Evolutionary conservation across 2,888 invertebrate genomes (phyloP), one percentile per base, ranked within the genome.

Genomic region (Amphipyra tragopoginis): DNA sequence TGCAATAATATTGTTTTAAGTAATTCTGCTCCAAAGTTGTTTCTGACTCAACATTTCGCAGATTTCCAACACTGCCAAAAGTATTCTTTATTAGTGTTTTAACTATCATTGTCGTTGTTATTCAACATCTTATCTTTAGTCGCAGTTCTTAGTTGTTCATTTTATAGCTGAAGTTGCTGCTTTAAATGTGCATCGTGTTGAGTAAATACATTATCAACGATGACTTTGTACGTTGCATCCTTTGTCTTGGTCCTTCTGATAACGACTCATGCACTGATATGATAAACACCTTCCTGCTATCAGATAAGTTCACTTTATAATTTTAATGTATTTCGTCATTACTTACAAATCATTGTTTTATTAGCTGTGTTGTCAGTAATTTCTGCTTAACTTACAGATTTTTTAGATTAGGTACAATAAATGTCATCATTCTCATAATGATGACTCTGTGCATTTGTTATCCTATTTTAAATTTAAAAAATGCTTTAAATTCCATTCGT

Each of bases 251-350:
- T 60, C 42, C 39, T 33, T 52, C 10, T 62, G 61, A 65, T 66
- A 67, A 62, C 44, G 45, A 65, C 57, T 65, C 61, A 53, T 61
- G 36, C 51, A 47, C 65, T 65, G 66, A 65, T 72, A 63, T 65
- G 57, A 65, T 54, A 29, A 36, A 50, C 44, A 21, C 53, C 52
- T 45, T 51, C 40, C 45, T 47, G 36, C 10, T 40, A 40, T 40
- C 13, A 40, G 39, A 14, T 13, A 36, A 10, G 36, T 36, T 13
- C 6, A 40, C 11, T n/a, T 38, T 40, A 13, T 11, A 36, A 14
- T 13, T 40, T 40, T 13, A 13, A 40, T 13, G 13, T 13, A 7
- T 40, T 13, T 40, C 1, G 7, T 6, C 0, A 40, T 2, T 13
- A 38, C 8, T 40, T 40, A 4, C 7, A 29, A 54, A 13, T 39